Conservation (phyloP, 2,797 vertebrate species). For the Notamacropus eugenii region DNA sequence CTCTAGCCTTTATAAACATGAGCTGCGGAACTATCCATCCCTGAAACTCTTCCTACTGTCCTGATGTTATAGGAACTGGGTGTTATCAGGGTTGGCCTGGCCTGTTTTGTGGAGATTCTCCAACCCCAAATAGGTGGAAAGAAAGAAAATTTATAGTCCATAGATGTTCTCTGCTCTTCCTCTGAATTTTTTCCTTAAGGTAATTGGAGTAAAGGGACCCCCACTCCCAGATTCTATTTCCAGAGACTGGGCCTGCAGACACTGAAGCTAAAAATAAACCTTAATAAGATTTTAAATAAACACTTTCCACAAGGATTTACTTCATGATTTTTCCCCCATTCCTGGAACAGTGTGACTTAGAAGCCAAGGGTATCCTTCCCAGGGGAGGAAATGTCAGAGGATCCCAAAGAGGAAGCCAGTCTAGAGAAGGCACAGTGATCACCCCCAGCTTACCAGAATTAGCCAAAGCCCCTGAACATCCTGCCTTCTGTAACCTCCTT, state of each 20-base stretch:
- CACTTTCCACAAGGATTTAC: slow-evolving; percentile 25
- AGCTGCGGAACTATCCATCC: not conserved
- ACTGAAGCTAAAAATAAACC: slow-evolving; percentile 66
- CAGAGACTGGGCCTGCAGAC: slow-evolving; percentile 49
- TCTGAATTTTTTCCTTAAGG: slow-evolving; percentile 50
- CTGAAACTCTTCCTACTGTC: not conserved
- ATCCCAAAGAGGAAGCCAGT: not conserved
- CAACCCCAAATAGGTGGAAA: not conserved
- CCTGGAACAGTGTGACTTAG: slow-evolving; percentile 21
- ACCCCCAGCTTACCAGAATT: not conserved
- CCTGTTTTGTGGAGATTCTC: not conserved
- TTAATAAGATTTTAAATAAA: slow-evolving; percentile 66
- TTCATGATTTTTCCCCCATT: slow-evolving; percentile 14
- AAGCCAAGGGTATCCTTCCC: not conserved
- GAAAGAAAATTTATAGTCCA: no score
- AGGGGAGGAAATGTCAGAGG: slow-evolving; percentile 27
- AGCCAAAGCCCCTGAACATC: not conserved
- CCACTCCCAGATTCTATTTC: slow-evolving; percentile 11
- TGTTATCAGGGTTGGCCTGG: not conserved
- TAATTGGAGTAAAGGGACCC: slow-evolving; percentile 42
- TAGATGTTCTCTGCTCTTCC: not conserved
- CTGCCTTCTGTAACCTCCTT: not conserved
- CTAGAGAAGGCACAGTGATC: not conserved
- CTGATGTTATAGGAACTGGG: not conserved
- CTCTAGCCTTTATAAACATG: not conserved